Evolutionary conservation across 2,113 vertebrate species (phyloP).

Genomic region (Crotalus tigris): DNA sequence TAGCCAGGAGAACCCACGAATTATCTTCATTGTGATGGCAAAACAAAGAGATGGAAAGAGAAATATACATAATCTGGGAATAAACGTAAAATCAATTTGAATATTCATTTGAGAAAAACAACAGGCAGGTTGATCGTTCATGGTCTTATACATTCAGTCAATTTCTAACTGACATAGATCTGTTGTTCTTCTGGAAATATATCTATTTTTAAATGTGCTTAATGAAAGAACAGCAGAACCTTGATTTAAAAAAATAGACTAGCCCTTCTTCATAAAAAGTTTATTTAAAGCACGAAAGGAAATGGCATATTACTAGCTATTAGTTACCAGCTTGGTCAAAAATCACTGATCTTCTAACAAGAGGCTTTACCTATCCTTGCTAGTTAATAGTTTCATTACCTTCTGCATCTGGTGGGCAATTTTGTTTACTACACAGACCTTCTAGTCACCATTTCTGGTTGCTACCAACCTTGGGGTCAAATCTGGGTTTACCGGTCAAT

Average conservation of each 20-base stretch:
- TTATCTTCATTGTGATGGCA: not conserved
- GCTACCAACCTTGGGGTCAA: not conserved
- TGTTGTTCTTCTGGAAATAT: not conserved
- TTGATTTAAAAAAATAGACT: not conserved
- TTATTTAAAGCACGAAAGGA: not conserved
- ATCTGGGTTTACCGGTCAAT: not conserved
- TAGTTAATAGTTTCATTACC: not conserved
- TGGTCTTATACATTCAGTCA: not conserved
- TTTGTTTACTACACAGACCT: not conserved
- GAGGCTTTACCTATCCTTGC: not conserved
- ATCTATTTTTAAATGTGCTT: not conserved
- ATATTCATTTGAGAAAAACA: not conserved
- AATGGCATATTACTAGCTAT: not conserved
- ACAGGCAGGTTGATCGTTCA: not conserved
- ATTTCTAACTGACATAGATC: not conserved
- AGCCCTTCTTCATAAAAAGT: not conserved
- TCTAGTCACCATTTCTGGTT: not conserved
- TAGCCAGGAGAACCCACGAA: not conserved
- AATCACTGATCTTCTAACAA: not conserved
- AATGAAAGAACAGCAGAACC: not conserved
- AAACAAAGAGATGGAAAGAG: not conserved
- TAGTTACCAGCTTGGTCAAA: not conserved
- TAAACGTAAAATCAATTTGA: not conserved
- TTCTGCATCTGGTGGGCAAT: not conserved
- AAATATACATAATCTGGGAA: not conserved